A percentile compares a stretch with the other conserved stretches of the same genome.
phyloP scores from a whole-genome alignment of 2,113 vertebrate species.

The Podiceps cristatus region DNA sequence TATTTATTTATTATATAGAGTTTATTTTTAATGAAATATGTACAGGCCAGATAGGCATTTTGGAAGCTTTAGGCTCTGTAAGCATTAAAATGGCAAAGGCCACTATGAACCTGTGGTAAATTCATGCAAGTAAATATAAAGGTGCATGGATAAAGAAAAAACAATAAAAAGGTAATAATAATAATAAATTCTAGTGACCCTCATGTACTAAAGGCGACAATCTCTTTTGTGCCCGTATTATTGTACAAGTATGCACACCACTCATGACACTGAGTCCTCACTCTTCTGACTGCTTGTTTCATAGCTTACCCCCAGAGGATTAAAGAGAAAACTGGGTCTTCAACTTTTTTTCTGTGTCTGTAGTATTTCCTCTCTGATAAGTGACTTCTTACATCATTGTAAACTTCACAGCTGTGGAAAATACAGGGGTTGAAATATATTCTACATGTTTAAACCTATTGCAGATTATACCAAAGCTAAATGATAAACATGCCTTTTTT shows the following conservation, averaged over 20 bases:
- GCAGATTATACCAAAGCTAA: constrained; percentile 79
- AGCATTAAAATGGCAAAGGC: constrained; percentile 82
- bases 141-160: constrained; percentile 77
- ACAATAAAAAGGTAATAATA: constrained; percentile 57
- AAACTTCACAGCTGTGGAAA: constrained; percentile 72
- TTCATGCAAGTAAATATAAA: constrained; percentile 82
- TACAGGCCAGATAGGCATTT: constrained; percentile 91
- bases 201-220: constrained; percentile 82
- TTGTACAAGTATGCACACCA: constrained; percentile 82
- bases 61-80: constrained; percentile 88
- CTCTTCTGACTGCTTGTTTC: constrained; percentile 85
- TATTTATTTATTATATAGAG: constrained; percentile 93
- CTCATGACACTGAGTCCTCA: constrained; percentile 80
- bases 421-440: constrained; percentile 71
- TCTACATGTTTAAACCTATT: constrained; percentile 71
- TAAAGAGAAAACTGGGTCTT: constrained; percentile 85
- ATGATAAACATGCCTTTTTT: constrained; percentile 59
- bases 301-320: constrained; percentile 83
- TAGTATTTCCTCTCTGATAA: constrained; percentile 79
- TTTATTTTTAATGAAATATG: constrained; percentile 93
- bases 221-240: constrained; percentile 84
- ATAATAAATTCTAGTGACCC: constrained; percentile 78
- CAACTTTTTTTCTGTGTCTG: constrained; percentile 81
- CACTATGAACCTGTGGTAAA: constrained; percentile 84
- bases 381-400: constrained; percentile 69